phyloP scores from a whole-genome alignment of 1,140 invertebrate species.

The Drosophila sproati region DNA sequence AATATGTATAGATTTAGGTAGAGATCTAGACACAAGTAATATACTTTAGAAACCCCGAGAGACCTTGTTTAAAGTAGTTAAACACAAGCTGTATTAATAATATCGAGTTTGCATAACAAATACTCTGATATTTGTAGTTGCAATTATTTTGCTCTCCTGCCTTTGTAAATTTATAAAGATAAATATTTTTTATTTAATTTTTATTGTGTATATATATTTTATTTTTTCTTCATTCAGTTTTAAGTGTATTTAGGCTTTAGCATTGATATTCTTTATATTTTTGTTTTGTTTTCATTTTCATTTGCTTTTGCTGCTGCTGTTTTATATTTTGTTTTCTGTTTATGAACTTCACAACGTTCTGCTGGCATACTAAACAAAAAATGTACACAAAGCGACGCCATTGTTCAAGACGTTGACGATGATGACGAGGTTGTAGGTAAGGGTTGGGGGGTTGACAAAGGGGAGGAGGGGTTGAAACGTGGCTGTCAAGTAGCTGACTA shows the following conservation, averaged over 20 bases:
- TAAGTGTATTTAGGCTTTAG: constrained; percentile 25
- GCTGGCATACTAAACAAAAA: constrained; percentile 22
- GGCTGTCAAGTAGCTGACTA: constrained; percentile 69
- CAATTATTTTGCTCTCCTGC: too few relatives aligned
- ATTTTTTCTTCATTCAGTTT: neutral
- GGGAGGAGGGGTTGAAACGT: constrained; percentile 4
- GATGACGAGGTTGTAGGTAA: constrained; percentile 12
- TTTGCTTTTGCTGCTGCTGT: constrained; percentile 50
- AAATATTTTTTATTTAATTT: neutral
- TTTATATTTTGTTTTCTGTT: constrained; percentile 49
- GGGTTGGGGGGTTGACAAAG: neutral
- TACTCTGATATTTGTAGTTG: neutral
- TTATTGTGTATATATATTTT: neutral
- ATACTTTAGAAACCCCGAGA: too few relatives aligned
- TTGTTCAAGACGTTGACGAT: constrained; percentile 48
- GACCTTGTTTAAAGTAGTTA: neutral
- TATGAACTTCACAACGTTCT: constrained; percentile 65
- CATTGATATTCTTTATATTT: constrained; percentile 1
- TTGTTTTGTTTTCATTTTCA: constrained; percentile 37
- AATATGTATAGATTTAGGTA: too few relatives aligned
- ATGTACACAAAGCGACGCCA: constrained; percentile 58
- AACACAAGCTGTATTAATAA: neutral
- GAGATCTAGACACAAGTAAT: too few relatives aligned
- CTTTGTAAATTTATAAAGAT: too few relatives aligned
- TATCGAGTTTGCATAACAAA: too few relatives aligned